Evolutionary conservation across 2,888 invertebrate species (phyloP), one percentile per base, ranked within the genome.

Genomic region (Aphelenchoides bicaudatus): DNA sequence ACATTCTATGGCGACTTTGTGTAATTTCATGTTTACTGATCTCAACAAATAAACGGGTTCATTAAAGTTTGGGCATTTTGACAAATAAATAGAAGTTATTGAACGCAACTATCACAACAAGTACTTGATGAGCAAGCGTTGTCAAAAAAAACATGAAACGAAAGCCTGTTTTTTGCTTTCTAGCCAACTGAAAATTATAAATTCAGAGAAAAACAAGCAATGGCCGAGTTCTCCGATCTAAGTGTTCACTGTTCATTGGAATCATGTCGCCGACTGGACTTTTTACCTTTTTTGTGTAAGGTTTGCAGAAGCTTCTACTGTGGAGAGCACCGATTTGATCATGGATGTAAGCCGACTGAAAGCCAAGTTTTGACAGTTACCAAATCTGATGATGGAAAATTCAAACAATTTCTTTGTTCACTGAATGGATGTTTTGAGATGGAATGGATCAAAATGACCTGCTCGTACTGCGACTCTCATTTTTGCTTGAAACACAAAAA

Each of bases 221-320:
- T 59, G 59, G 59, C 59, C 1, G 59, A 59, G 50, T 63, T 59
- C 30, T 49, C 61, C n/a, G 61, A 59, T 8, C n/a, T 63, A 4
- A 61, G 59, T 23, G 39, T 23, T 8, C 61, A 59, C 30, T 59
- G 59, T 39, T 29, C 61, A 5, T 10, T 59, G 38, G 29, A 59
- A 59, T 27, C 37, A 21, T 59, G 59, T 23, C 46, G 50, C 28
- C 61, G 53, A 62, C 29, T 59, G 21, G 58, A 30, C 19, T 31
- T 34, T 1, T 34, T 34, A 3, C 2, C 31, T 25, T 51, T 51
- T 30, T 43, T 6, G 8, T 43, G 43, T 25, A 43, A 43, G 16
- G 23, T 29, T n/a, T 51, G 28, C 19, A 8, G 38, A n/a, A 16
- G 16, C 13, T 55, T 31, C 19, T 63, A 38, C 30, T 38, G 59